Conservation (phyloP, 2,888 invertebrate genomes). For the Catocala sponsa region DNA sequence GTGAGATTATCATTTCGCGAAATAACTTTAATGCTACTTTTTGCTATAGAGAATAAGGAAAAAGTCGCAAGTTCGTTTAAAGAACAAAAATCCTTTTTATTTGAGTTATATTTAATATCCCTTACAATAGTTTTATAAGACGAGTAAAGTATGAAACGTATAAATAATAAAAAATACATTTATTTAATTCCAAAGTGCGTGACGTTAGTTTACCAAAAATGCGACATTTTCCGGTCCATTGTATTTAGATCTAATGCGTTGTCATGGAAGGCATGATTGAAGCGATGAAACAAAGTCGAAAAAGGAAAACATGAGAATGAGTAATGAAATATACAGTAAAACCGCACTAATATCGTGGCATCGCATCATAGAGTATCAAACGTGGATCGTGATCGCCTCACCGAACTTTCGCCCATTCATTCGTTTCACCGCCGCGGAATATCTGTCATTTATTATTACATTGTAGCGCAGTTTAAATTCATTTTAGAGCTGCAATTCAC, state of each 20-base stretch:
- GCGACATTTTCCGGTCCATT: conserved; percentile 29
- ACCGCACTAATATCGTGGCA: conserved; percentile 55
- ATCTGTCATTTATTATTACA: conserved; percentile 32
- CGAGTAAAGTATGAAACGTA: not conserved
- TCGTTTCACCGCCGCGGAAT: conserved; percentile 44
- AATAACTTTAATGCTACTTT: conserved; percentile 41
- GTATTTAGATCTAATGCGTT: conserved; percentile 24
- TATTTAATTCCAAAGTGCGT: not conserved
- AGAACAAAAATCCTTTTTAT: not conserved
- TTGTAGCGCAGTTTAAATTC: conserved; percentile 32
- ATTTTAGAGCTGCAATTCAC: conserved; percentile 29
- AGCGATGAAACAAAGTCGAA: conserved; percentile 39
- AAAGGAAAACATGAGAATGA: conserved; percentile 40
- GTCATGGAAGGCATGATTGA: conserved; percentile 16
- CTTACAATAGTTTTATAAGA: not conserved
- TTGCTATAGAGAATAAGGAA: conserved; percentile 33
- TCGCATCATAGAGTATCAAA: conserved; percentile 58
- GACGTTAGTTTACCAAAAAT: conserved; percentile 25
- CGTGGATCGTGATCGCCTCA: conserved; percentile 68
- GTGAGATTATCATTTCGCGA: conserved; percentile 57
- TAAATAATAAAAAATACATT: not conserved
- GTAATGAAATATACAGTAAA: conserved; percentile 51
- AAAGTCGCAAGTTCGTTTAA: conserved; percentile 11
- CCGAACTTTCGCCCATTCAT: conserved; percentile 78
- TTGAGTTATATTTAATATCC: not conserved